Conservation (phyloP, 1,140 invertebrate species). For the Drosophila guanche region DNA sequence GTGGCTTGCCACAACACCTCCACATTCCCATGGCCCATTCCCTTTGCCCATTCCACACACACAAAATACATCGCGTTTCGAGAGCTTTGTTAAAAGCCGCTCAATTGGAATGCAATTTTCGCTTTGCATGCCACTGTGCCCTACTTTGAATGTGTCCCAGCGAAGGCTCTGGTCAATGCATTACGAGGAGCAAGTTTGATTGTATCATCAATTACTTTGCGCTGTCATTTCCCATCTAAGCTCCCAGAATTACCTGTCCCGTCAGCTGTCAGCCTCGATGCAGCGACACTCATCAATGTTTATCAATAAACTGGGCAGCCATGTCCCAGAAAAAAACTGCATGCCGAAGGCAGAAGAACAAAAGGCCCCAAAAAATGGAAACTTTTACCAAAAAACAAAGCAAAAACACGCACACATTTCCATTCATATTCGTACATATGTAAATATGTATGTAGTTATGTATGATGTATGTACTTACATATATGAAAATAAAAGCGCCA, state of each 20-base stretch:
- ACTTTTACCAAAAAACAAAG: slow-evolving; percentile 26
- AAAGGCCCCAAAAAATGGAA: slow-evolving; percentile 13
- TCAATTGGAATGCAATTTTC: slow-evolving; percentile 76
- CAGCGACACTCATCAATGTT: slow-evolving; percentile 47
- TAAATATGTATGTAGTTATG: background rate
- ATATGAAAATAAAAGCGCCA: slow-evolving; percentile 69
- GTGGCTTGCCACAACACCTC: slow-evolving; percentile 53
- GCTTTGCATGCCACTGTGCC: slow-evolving; percentile 6
- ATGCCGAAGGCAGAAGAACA: slow-evolving; percentile 34
- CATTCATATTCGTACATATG: slow-evolving; percentile 1
- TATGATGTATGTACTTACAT: slow-evolving; percentile 1
- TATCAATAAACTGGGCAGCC: slow-evolving; percentile 78
- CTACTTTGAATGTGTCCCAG: background rate
- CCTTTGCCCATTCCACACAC: slow-evolving; percentile 14
- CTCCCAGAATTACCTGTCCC: background rate
- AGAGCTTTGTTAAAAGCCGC: slow-evolving; percentile 58
- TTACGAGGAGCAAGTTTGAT: slow-evolving; percentile 7
- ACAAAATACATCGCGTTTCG: slow-evolving; percentile 54
- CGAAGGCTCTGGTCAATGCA: slow-evolving; percentile 26
- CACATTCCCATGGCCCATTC: background rate
- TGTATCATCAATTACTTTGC: background rate
- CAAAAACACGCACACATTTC: slow-evolving; percentile 47
- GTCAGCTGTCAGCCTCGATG: background rate
- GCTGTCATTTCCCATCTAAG: background rate
- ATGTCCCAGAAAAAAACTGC: slow-evolving; percentile 57